phyloP scores from a whole-genome alignment of 2,888 invertebrate genomes.

The Conus canariensis region DNA sequence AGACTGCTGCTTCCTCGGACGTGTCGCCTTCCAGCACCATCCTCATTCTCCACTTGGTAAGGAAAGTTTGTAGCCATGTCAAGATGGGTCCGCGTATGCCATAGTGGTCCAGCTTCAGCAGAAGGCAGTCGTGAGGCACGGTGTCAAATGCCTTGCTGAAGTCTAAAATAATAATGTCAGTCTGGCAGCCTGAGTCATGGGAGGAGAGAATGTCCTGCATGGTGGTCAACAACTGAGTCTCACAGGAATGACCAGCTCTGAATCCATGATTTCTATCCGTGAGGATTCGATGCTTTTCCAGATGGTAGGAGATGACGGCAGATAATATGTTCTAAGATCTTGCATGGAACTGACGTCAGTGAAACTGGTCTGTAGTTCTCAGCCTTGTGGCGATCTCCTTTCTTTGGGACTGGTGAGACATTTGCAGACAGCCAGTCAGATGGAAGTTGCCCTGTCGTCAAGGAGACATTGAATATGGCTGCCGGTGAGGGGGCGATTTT shows the following conservation, averaged over 20 bases:
- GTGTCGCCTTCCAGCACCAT: background rate
- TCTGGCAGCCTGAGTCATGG: background rate
- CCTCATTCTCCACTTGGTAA: background rate
- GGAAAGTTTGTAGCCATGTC: background rate
- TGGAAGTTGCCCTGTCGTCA: constrained; percentile 10
- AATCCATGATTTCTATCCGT: constrained; percentile 17
- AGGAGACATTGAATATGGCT: background rate
- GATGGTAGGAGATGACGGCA: constrained; percentile 42
- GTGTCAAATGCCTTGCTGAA: constrained; percentile 9
- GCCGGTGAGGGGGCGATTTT: too few species aligned
- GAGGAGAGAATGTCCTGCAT: background rate
- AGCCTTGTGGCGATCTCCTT: constrained; percentile 26
- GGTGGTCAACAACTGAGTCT: background rate
- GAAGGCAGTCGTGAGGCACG: background rate
- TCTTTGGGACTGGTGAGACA: constrained; percentile 18
- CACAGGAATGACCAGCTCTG: background rate
- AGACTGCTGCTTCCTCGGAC: background rate
- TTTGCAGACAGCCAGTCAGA: background rate
- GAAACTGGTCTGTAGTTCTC: constrained; percentile 46
- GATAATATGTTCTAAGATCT: constrained; percentile 43
- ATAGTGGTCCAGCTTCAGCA: background rate
- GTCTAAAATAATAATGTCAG: background rate
- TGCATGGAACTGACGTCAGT: constrained; percentile 44
- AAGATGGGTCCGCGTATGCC: background rate
- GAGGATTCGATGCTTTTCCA: constrained; percentile 37